Evolutionary conservation across 2,888 invertebrate genomes (phyloP), one percentile per base, ranked within the genome.

Genomic region (Morpho helenor): DNA sequence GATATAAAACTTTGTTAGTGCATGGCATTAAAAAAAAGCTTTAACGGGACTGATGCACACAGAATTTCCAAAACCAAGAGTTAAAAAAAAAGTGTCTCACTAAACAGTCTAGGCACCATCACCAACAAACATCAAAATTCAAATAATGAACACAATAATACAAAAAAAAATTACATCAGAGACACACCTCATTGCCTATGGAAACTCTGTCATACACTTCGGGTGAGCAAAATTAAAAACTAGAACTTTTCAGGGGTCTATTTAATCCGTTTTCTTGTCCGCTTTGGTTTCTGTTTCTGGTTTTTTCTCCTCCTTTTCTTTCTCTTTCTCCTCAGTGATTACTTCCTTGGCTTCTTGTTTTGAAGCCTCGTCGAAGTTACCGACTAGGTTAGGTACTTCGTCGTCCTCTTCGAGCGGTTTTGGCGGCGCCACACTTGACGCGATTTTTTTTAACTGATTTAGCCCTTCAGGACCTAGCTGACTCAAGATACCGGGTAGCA

Each of bases 361-460:
- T 70, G 98, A 98, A 49, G 98, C 97, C 87, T 99, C 99, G 82
- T 99, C 99, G 81, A 99, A 99, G 90, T 99, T 98, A 74, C 97
- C 98, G 64, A 99, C 98, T 87, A 99, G 93, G 91, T 98, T 98
- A 78, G 98, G 98, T 66, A 98, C 97, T 87, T 98, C 98, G 74
- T 98, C 98, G 71, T 98, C 98, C 72, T 95, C 95, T 82, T 92
- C 80, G 76, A 92, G 63, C 9, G 88, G 84, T 72, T 89, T 90
- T 41, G 91, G 90, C 81, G 92, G 88, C 59, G 91, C 92, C 39
- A 94, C 94, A 69, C 94, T 93, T 67, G 94, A 94, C 61, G 96
- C 94, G 82, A 96, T 91, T 87, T 96, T 94, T 93, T 99, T 99
- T 74, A 99, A 91, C 80, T 99, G 99, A 78, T 96, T 97, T 76